Base-by-base conservation (phyloP, 2,113 vertebrate species). In the Mesoclemmys tuberculata region DNA sequence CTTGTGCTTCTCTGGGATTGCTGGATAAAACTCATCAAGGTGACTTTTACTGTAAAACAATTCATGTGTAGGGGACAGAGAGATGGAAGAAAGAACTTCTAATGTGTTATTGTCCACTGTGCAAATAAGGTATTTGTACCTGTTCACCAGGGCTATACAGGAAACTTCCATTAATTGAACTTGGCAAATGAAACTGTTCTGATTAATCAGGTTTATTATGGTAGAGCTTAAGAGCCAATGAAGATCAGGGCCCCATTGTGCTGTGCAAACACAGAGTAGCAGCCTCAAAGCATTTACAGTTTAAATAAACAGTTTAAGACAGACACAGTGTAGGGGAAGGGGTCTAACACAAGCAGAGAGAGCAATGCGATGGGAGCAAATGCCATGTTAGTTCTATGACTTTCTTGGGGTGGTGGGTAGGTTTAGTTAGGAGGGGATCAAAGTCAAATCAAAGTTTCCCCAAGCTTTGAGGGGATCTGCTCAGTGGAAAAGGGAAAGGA, bases 1-100 rank as follows among this genome's bases (percentile, higher is more conserved):
- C 98, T 21, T 99, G 99, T 74, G 97, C 97, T 71, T 98, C 98
- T 61, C 98, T 99, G 96, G 98, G 98, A 22, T 94, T 99, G 29
- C 89, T 99, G 82, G 94, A 97, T 77, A 98, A 97, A 94, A 92
- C 96, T 6, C 21, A 55, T 48, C 83, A 93, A 95, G 98, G 98
- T 98, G 87, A 98, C 46, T 93, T 54, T 82, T 82, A 5, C 80
- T 93, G 75, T 97, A 68, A 82, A 85, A 75, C 35, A 46, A 51
- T 58, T 74, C 8, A 14, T 4, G 9, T 41, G 6, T 35, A 55
- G 46, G 16, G 41, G 38, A 1, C 22, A 26, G n/a, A 38, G 27
- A 54, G n/a, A 11, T 74, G 38, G n/a, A 8, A 18, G 16, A 78
- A 90, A 27, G 46, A 80, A 64, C 74, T 71, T 71, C 64, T n/a